A percentile compares a stretch with the other conserved stretches of the same genome.
phyloP scores from a whole-genome alignment of 2,797 vertebrate genomes.

The Prunella strophiata region DNA sequence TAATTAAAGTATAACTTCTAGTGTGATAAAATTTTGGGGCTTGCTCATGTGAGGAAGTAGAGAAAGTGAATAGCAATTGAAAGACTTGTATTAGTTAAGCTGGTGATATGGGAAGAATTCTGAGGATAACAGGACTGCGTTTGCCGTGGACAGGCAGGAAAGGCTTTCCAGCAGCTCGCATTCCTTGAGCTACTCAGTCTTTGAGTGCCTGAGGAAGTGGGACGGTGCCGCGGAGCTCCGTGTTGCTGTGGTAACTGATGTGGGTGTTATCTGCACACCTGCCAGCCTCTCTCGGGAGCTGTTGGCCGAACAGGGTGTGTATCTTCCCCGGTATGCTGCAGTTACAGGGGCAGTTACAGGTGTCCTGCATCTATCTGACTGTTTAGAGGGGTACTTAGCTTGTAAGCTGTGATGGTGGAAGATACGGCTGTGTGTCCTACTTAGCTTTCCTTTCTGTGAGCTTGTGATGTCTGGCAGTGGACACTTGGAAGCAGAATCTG shows the following conservation, averaged over 20 bases:
- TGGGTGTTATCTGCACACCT: background rate
- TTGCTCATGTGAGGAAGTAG: background rate
- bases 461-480: background rate
- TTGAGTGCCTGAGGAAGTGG: background rate
- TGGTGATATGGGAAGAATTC: background rate
- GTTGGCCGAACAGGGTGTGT: accelerated
- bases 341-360: background rate
- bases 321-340: background rate
- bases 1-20: background rate
- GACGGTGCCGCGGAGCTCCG: background rate
- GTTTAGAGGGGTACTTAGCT: background rate
- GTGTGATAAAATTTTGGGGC: background rate
- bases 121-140: background rate
- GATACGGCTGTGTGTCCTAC: background rate
- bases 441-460: conserved; percentile 1
- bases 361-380: background rate
- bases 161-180: background rate
- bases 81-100: background rate
- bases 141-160: background rate
- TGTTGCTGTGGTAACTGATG: background rate
- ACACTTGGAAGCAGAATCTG: conserved; percentile 4
- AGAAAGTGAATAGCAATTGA: background rate
- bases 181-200: background rate
- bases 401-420: background rate
- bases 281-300: background rate